Conservation (phyloP, 2,113 vertebrate species). For the Coptodon rendalli region DNA sequence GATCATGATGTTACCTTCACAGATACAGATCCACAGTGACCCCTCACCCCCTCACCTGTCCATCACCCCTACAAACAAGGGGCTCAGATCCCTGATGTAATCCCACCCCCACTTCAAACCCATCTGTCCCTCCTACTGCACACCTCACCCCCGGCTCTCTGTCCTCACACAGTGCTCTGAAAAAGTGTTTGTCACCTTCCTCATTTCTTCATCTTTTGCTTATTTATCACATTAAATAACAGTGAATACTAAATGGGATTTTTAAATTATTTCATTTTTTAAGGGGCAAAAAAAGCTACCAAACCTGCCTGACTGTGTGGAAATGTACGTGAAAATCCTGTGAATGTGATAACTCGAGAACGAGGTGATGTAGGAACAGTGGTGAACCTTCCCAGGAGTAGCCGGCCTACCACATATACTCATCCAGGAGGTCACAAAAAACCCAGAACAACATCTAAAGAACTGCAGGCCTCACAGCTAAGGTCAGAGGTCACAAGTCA, state of each 20-base stretch:
- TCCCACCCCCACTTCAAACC: fast-evolving
- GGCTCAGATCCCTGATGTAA: background rate
- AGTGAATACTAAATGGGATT: background rate
- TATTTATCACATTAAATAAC: background rate
- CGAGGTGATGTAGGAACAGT: background rate
- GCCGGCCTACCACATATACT: background rate
- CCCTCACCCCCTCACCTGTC: background rate
- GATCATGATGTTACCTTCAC: background rate
- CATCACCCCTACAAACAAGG: background rate
- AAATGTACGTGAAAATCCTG: background rate
- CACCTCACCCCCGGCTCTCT: background rate
- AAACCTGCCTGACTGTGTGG: background rate
- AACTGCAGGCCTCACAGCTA: background rate
- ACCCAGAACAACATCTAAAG: background rate
- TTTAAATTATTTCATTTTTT: background rate
- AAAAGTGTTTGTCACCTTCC: background rate
- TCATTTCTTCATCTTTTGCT: background rate
- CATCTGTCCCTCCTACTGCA: background rate
- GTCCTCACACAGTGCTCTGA: background rate
- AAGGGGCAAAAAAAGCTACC: fast-evolving
- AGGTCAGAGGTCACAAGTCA: background rate
- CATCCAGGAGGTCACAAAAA: background rate
- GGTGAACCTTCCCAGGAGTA: background rate
- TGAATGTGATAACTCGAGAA: background rate
- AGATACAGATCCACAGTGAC: background rate